Percentiles rank a stretch among this genome's conserved stretches.
Evolutionary conservation across 2,113 vertebrate genomes (phyloP).

Genomic region (Caranx melampygus): DNA sequence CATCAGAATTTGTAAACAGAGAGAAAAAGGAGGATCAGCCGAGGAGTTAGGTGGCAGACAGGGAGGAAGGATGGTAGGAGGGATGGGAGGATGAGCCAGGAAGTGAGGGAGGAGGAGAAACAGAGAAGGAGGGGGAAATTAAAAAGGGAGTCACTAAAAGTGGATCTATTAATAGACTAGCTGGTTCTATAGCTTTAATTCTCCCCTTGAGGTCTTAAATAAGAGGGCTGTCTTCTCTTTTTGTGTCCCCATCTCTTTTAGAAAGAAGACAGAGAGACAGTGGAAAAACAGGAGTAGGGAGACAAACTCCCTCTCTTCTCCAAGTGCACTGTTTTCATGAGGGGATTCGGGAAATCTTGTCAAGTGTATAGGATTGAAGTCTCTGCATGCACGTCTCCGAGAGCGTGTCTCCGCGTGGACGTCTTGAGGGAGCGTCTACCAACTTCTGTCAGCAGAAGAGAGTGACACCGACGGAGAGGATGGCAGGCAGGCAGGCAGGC

Average conservation of each 20-base stretch:
- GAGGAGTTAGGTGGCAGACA: not conserved
- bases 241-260: conserved; percentile 17
- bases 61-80: not conserved
- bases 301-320: conserved; percentile 22
- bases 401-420: conserved; percentile 1
- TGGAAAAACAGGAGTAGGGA: conserved; percentile 7
- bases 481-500: conserved; percentile 9
- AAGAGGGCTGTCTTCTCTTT: conserved; percentile 26
- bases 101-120: not conserved
- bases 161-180: conserved; percentile 59
- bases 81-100: not conserved
- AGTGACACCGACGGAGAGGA: conserved; percentile 29
- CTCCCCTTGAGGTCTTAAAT: conserved; percentile 48
- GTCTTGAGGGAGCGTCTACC: conserved; percentile 30
- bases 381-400: conserved; percentile 11
- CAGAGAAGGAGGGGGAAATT: not conserved
- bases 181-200: conserved; percentile 57
- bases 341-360: conserved; percentile 42
- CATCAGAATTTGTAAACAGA: not conserved
- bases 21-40: not conserved
- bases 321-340: conserved; percentile 20
- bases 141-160: conserved; percentile 42
- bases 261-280: conserved; percentile 10
- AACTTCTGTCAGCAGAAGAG: conserved; percentile 39
- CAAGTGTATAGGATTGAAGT: conserved; percentile 53